These are phyloP conservation scores for Stenodema calcarata DNA, from an alignment of 2,888 invertebrate species.

Conservation along the genomic window DNA sequence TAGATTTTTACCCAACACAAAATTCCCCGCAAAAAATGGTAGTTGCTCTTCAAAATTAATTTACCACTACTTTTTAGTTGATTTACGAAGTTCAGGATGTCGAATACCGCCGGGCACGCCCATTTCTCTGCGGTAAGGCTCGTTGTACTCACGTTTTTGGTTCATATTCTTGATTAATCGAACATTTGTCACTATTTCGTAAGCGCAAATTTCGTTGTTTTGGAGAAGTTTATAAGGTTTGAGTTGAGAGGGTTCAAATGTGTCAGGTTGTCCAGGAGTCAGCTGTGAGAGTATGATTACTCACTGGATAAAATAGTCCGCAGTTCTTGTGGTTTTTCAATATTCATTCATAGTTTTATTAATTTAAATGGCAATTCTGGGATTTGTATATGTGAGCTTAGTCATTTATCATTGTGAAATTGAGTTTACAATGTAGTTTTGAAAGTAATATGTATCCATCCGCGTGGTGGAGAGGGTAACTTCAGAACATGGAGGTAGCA, in stretches of 20 bases:
- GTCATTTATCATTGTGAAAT: neutral
- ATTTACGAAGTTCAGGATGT: neutral
- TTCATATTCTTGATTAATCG: neutral
- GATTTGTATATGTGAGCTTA: neutral
- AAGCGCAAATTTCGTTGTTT: too few relatives aligned
- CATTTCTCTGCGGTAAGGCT: slow-evolving; percentile 1
- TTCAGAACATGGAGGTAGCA: slow-evolving; percentile 55
- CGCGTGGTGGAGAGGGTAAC: slow-evolving; percentile 52
- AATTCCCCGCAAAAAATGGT: neutral
- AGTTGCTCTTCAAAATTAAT: neutral
- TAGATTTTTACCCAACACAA: neutral
- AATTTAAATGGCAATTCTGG: neutral
- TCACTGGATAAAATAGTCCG: slow-evolving; percentile 19
- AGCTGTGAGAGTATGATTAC: slow-evolving; percentile 23
- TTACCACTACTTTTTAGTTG: neutral
- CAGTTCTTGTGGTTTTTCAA: neutral
- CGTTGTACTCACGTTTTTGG: neutral
- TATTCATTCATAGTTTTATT: neutral
- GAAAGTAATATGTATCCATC: slow-evolving; percentile 39
- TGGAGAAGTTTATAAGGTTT: neutral
- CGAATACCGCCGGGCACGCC: slow-evolving; percentile 8
- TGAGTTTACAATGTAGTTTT: neutral
- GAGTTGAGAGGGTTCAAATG: neutral
- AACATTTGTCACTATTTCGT: too few relatives aligned
- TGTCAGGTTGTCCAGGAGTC: neutral